Evolutionary conservation across 2,888 invertebrate genomes (phyloP).

Genomic region (Trichogramma dendrolimi): DNA sequence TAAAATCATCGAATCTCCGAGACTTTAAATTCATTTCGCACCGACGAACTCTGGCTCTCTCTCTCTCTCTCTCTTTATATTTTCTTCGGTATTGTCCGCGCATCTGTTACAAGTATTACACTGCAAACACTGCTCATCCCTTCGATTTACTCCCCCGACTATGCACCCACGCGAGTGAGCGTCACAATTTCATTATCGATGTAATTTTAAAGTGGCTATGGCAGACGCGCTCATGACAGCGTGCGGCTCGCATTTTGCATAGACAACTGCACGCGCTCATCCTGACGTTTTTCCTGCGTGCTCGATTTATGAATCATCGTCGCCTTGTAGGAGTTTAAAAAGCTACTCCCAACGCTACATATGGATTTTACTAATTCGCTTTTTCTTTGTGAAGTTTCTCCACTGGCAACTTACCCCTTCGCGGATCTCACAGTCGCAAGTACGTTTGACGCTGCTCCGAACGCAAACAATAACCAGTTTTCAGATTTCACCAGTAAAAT

Average conservation of each 20-base stretch:
- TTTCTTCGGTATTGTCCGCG: conserved; percentile 43
- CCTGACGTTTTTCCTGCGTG: conserved; percentile 37
- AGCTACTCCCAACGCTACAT: no score
- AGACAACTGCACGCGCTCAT: conserved; percentile 24
- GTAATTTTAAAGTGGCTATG: conserved; percentile 52
- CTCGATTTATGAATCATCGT: background rate
- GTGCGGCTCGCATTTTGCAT: conserved; percentile 9
- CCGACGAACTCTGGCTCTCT: conserved; percentile 39
- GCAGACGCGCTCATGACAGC: background rate
- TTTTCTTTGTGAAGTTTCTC: no score
- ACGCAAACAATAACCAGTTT: no score
- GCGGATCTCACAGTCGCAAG: no score
- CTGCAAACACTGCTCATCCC: conserved; percentile 20
- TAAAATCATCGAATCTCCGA: conserved; percentile 40
- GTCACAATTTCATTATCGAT: conserved; percentile 51
- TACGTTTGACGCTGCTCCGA: no score
- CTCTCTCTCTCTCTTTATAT: no score
- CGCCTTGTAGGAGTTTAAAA: no score
- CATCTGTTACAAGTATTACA: conserved; percentile 42
- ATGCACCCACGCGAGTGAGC: conserved; percentile 28
- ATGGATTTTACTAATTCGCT: no score
- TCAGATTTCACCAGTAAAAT: no score
- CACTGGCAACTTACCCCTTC: no score
- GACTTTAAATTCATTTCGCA: conserved; percentile 51
- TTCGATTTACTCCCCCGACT: conserved; percentile 6